Base-by-base conservation (phyloP, 2,113 vertebrate genomes). In the Chinchilla lanigera region DNA sequence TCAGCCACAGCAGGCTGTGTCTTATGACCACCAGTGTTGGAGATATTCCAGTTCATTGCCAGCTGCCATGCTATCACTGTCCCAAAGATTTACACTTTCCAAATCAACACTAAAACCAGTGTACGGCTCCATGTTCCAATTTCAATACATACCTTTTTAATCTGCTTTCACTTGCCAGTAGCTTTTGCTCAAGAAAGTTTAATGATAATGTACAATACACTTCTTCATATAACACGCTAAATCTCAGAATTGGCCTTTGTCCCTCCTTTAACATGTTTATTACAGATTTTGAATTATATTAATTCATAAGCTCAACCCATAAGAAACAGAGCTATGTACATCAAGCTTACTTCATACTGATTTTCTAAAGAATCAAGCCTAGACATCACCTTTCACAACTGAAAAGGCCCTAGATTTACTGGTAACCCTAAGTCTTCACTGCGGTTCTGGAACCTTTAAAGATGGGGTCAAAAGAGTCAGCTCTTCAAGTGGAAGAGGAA, bases 121-220 rank as follows among this genome's bases (percentile, higher is more conserved):
- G 78, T 54, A 67, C 30, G 24, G 65, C 35, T 77, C 3, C 26
- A 20, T 33, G 33, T 75, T 84, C 58, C n/a, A 69, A 52, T 75
- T 95, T 41, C 3, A 19, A 92, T 14, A 56, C 13, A 88, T 5
- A 38, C 33, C 86, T 90, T 95, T 95, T 77, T 87, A 92, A 81
- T 7, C 71, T 56, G 35, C 81, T 95, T 97, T 30, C 22, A 77
- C 75, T 97, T 87, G 35, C 67, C 78, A 84, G 88, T 44, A 94
- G 67, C 44, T 94, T 96, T 63, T 88, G 82, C 56, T 96, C 41
- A 61, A 96, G 87, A 96, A 90, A 86, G 84, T 86, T 90, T 89
- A 89, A 96, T 75, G 83, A 85, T 56, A 54, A 81, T 56, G 33
- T 75, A 16, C 84, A 86, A 95, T 2, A 69, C 52, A 94, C 7